Percentiles rank a stretch among this genome's conserved stretches.
These are phyloP conservation scores for Gnathonemus longibarbis DNA, from an alignment of 2,113 vertebrate species.

Conservation along the genomic window DNA sequence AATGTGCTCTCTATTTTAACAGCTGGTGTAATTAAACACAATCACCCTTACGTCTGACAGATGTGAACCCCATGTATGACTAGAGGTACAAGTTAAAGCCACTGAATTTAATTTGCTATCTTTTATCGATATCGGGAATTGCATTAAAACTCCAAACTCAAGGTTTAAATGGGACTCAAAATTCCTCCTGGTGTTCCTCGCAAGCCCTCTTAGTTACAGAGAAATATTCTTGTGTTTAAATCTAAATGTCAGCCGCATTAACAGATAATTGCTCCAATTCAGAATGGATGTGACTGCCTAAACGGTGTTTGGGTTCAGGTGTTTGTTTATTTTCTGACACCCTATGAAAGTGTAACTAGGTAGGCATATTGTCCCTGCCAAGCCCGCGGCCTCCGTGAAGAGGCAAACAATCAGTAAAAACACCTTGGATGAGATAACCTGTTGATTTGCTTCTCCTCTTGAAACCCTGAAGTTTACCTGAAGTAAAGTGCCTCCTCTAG, in stretches of 20 bases:
- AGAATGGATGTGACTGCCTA: background rate
- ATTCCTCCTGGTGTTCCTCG: background rate
- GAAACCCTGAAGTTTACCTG: background rate
- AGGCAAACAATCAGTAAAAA: background rate
- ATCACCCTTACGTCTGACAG: background rate
- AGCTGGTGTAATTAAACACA: background rate
- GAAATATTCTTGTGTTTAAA: background rate
- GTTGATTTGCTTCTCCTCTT: background rate
- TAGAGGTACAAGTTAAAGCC: background rate
- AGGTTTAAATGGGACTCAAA: background rate
- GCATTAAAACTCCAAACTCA: background rate
- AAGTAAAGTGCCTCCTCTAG: slow-evolving; percentile 16
- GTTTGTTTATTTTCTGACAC: slow-evolving; percentile 11
- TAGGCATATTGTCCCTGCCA: background rate
- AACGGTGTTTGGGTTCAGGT: background rate
- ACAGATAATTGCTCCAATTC: background rate
- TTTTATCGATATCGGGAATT: background rate
- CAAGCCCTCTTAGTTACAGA: background rate
- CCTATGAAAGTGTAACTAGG: background rate
- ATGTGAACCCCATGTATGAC: background rate
- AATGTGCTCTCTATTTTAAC: background rate
- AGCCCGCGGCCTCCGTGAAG: background rate
- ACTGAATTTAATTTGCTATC: background rate
- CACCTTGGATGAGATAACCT: background rate
- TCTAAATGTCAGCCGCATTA: background rate